Evolutionary conservation across 1,140 invertebrate genomes (phyloP).

Genomic region (Rhagoletis pomonella): DNA sequence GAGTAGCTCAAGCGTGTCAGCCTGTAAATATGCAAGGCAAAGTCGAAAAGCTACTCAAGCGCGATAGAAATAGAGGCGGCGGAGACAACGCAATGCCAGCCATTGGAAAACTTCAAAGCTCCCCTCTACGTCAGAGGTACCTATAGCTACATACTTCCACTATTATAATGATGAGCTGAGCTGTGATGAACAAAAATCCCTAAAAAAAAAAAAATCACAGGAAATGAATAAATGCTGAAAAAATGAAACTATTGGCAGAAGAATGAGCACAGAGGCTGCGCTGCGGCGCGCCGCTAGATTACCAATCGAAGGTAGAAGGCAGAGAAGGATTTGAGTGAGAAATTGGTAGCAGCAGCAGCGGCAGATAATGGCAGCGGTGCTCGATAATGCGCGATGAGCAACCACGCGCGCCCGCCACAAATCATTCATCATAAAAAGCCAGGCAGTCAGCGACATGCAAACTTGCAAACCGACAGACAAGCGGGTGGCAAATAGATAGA

Average conservation of each 20-base stretch:
- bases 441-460: not conserved
- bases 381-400: slow-evolving; percentile 49
- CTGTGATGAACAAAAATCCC: no score
- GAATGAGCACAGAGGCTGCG: not conserved
- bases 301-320: not conserved
- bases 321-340: slow-evolving; percentile 1
- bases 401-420: not conserved
- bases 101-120: not conserved
- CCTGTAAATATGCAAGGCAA: slow-evolving; percentile 33
- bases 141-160: not conserved
- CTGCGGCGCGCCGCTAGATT: not conserved
- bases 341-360: slow-evolving; percentile 18
- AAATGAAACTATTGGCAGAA: not conserved
- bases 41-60: slow-evolving; percentile 11
- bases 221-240: slow-evolving; percentile 40
- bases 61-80: not conserved
- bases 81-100: not conserved
- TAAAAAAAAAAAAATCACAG: not conserved
- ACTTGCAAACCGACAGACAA: not conserved
- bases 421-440: slow-evolving; percentile 50
- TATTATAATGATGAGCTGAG: slow-evolving; percentile 18
- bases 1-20: slow-evolving; percentile 23
- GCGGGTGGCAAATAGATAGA: not conserved
- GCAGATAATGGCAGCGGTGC: slow-evolving; percentile 1
- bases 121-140: not conserved